Evolutionary conservation across 2,113 vertebrate species (phyloP), one percentile per base, ranked within the genome.

Genomic region (Gasterosteus aculeatus): DNA sequence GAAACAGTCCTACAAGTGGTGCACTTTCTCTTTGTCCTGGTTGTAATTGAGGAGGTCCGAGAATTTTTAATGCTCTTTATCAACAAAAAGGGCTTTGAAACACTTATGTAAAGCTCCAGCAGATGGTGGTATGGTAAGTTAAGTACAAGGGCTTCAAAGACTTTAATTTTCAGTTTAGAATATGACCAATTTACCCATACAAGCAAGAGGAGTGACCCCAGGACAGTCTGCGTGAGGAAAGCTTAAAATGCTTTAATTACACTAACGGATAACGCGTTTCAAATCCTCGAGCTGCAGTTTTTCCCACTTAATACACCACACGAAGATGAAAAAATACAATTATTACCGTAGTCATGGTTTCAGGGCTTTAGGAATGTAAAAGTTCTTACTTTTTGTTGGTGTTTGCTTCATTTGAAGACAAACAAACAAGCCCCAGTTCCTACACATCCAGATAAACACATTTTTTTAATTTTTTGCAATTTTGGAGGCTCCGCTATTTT

Each of bases 11-110:
- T 80, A 78, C 53, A 77, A 83, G 84, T 82, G 87, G 84, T 72
- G 84, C 85, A 62, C 80, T 89, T 88, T 83, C 75, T 71, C 84
- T 86, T 80, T 71, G 22, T 67, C 79, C 75, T n/a, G 2, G 14
- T 7, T 58, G 56, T 58, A 44, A 46, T n/a, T 26, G 16, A 67
- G 15, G 16, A 64, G 5, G 8, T 47, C 31, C 38, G 14, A 58
- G 6, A 44, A 38, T 33, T 8, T 56, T 16, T 14, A 57, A 2
- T 38, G 14, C 12, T 39, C 9, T 44, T 5, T 10, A 33, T 38
- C 22, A 31, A 54, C 64, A 62, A 51, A 72, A 54, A 64, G 2
- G 4, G 0, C 51, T 46, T 64, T 63, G 38, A 66, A 54, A 54
- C 35, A 46, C 18, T 7, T 16, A 26, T 35, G 7, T 54, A 42